Evolutionary conservation across 37 sponge, comb jelly and placozoan species (phyloP).

Genomic region (Lycopodina hypogea): DNA sequence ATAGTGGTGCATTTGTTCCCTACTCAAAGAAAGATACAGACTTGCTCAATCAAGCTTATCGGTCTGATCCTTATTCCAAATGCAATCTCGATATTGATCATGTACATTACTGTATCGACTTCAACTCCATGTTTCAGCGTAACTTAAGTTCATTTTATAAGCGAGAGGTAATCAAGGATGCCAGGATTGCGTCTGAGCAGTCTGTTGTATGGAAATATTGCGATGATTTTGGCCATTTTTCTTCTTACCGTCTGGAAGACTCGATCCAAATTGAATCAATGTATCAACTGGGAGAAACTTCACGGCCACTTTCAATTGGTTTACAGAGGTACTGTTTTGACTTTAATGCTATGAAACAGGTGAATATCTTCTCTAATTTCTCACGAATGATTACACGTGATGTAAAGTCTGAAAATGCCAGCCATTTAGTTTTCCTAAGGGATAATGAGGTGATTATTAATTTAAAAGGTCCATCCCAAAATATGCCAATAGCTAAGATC

Average conservation of each 20-base stretch:
- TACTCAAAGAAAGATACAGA: no score
- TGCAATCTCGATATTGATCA: no score
- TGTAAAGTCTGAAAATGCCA: neutral
- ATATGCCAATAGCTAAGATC: conserved; percentile 8
- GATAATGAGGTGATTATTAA: conserved; percentile 7
- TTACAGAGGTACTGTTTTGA: conserved; percentile 25
- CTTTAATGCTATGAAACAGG: no score
- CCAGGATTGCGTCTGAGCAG: no score
- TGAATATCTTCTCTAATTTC: no score
- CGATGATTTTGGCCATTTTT: conserved; percentile 23
- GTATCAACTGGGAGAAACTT: neutral
- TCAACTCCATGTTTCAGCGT: conserved; percentile 3
- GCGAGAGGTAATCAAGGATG: neutral
- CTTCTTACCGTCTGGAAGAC: conserved; percentile 23
- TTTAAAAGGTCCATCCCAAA: conserved; percentile 29
- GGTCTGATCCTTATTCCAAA: no score
- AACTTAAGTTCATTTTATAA: neutral
- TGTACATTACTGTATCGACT: neutral
- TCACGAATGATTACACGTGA: conserved; percentile 26
- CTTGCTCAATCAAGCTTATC: no score
- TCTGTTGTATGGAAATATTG: conserved; percentile 46
- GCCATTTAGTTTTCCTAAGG: no score
- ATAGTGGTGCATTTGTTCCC: no score
- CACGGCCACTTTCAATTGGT: conserved; percentile 24
- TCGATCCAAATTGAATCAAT: conserved; percentile 35